Base-by-base conservation (phyloP, 2,888 invertebrate species). In the Teinopalpus imperialis region DNA sequence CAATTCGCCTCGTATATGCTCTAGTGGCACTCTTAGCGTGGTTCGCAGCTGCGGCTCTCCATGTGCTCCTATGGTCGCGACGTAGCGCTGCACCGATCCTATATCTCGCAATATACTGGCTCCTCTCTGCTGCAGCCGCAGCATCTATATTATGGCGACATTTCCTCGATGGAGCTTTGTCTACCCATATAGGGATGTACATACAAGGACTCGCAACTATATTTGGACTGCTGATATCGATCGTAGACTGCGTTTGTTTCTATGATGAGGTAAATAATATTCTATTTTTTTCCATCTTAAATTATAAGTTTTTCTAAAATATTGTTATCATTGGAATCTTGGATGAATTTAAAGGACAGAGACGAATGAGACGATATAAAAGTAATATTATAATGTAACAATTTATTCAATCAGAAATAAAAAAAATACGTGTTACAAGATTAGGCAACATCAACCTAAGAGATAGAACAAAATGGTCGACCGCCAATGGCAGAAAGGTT, bases 41-140 rank as follows among this genome's bases (percentile, higher is more conserved):
- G 87, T 56, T 86, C 3, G 81, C 85, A 1, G 82, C 87, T 3
- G 77, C 81, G 0, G 74, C 69, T 2, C 74, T 88, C 37, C 87
- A 88, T 57, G 68, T 81, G 0, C 65, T 78, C 0, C 66, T 88
- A 7, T 83, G 85, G 83, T 73, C 69, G 1, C 69, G 87, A 8
- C 74, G 74, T 42, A 70, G 76, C 9, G 72, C 80, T n/a, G 77
- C 87, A 0, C 85, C 83, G 12, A 60, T 82, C 46, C 75, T 88
- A 21, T 88, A 86, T 61, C 74, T 88, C 18, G 76, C 74, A n/a
- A 66, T 89, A 48, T 89, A 88, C 59, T 89, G 87, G 83, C 61
- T 81, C 10, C 72, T 87, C 29, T 59, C 79, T 0, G 63, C 81
- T n/a, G 59, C 62, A 5, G 69, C 76, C 14, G 67, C 83, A 0